Evolutionary conservation across 2,888 invertebrate genomes (phyloP), one percentile per base, ranked within the genome.

Genomic region (Lasiommata megera): DNA sequence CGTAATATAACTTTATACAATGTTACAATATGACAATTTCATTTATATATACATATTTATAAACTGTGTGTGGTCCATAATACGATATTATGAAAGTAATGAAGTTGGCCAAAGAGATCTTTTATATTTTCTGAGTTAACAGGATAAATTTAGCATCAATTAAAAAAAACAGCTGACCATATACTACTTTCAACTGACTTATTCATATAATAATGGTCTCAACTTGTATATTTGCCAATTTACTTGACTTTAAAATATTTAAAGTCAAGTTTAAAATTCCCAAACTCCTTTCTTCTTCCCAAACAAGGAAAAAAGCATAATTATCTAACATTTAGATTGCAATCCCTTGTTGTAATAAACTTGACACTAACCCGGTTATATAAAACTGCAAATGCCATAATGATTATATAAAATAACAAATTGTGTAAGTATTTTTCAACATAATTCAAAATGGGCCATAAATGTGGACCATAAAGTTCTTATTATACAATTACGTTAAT

Each of bases 1-100:
- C 34, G 9, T 34, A 34, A 34, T 34, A 34, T 34, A 11, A 34
- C 3, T n/a, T 34, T 38, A 38, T 38, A 38, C 14, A 38, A 17
- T 17, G 17, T 38, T n/a, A n/a, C n/a, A n/a, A 48, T 18, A 12
- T 17, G 36, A 18, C 7, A 11, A 23, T 48, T 47, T 47, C 14
- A 47, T 6, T 17, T 6, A 47, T 34, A 53, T 43, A 12, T 53
- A 43, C 18, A 6, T 14, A 53, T 53, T 18, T 53, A 43, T 23
- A 2, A 9, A 31, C 43, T 43, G 37, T 37, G 44, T 43, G 37
- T 37, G 44, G 44, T 54, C 44, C 54, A 54, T 28, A 44, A 28
- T 5, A 14, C 29, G 8, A 7, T 9, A 31, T 31, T 6, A 2
- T 9, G 31, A 11, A 31, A 9, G 11, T 1, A 6, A 31, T 11